These are phyloP conservation scores for Apis florea DNA, from an alignment of 1,140 invertebrate species.

Conservation along the genomic window DNA sequence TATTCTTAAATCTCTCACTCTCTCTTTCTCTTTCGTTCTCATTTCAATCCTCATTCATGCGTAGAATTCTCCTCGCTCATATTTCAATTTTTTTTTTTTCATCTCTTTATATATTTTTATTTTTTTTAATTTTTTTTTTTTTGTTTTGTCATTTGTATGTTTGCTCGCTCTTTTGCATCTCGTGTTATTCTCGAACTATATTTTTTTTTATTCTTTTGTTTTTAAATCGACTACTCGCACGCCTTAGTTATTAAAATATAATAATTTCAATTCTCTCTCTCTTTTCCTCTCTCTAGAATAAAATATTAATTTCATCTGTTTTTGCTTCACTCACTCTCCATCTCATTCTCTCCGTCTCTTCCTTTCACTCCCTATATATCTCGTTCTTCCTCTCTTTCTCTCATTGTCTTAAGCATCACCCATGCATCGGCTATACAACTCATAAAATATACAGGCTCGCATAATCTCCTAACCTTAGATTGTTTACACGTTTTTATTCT, in stretches of 20 bases:
- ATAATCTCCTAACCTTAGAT: conserved; percentile 19
- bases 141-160: not conserved
- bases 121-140: not conserved
- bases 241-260: conserved; percentile 45
- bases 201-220: not conserved
- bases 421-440: not conserved
- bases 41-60: not conserved
- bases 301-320: conserved; percentile 47
- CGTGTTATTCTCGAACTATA: not conserved
- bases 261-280: conserved; percentile 46
- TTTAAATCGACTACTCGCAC: conserved; percentile 22
- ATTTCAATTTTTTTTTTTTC: not conserved
- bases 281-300: conserved; percentile 28
- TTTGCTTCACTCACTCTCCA: not conserved
- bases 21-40: not conserved
- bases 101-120: not conserved
- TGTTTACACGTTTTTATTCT: not conserved
- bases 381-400: not conserved
- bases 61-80: not conserved
- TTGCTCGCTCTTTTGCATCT: not conserved
- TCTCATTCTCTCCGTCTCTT: not conserved
- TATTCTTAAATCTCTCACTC: not conserved
- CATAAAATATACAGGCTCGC: conserved; percentile 35
- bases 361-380: not conserved
- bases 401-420: not conserved